These are phyloP conservation scores for Pentamera pediparva DNA, from an alignment of 53 echinoderm and acorn worm species.

Conservation along the genomic window DNA sequence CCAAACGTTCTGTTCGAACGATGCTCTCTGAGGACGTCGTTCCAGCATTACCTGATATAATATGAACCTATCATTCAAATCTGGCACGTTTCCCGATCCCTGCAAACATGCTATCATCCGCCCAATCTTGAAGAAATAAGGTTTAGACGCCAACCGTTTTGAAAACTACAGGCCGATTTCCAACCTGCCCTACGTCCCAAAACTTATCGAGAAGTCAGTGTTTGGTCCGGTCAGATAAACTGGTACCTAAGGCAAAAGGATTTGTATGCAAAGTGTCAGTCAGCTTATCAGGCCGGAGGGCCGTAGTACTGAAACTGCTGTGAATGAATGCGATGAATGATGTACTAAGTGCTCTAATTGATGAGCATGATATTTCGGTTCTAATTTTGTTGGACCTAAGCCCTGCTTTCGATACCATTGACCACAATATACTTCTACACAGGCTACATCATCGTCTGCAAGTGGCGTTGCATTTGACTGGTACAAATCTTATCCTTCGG, in stretches of 20 bases:
- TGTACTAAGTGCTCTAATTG: no score
- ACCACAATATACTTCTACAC: no score
- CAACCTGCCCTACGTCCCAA: neutral
- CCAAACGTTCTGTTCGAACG: neutral
- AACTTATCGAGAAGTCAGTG: neutral
- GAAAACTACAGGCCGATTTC: neutral
- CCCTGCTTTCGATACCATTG: no score
- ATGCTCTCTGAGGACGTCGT: neutral
- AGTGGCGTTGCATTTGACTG: no score
- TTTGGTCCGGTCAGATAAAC: neutral
- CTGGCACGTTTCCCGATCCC: neutral
- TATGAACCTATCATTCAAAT: neutral
- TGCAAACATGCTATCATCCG: neutral
- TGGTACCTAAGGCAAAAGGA: neutral
- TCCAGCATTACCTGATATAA: neutral
- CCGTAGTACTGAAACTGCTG: neutral
- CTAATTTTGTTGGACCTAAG: no score
- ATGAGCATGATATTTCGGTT: no score
- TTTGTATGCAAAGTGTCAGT: neutral
- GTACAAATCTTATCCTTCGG: no score
- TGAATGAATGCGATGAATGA: no score
- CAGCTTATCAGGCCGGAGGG: neutral
- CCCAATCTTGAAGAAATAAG: neutral
- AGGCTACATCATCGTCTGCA: no score
- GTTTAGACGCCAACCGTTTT: neutral